Base-by-base conservation (phyloP, 2,888 invertebrate genomes). In the Agrilus mali region DNA sequence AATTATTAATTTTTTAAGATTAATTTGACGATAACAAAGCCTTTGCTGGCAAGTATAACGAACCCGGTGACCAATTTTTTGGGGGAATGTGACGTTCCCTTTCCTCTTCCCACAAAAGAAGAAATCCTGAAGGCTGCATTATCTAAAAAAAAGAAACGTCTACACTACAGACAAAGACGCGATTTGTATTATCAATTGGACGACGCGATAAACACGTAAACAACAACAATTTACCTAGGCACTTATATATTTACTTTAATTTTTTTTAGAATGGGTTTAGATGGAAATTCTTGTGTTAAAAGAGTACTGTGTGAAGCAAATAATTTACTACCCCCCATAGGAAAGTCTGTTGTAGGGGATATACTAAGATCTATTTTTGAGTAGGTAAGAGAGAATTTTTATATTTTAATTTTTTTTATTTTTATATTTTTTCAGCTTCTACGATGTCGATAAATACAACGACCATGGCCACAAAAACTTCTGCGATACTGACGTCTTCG, bases 251-350 rank as follows among this genome's bases (percentile, higher is more conserved):
- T 2, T 6, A 7, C 17, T 41, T 31, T 45, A n/a, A n/a, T 27
- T 45, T 45, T 43, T 73, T 72, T 50, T 60, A 81, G 81, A 40
- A 70, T 71, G 55, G 77, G 77, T 37, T 58, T 79, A n/a, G 73
- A 80, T 50, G 80, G 80, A 1, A 69, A 68, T 27, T 65, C 70
- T 14, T 85, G 85, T 59, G 63, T 83, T 40, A 68, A 80, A 55
- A 71, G 78, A 52, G 75, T 78, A 46, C 73, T 85, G 46, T 85
- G 85, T 56, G 84, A 85, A 56, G 73, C 77, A 5, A 72, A 69
- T 44, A 64, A 66, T 47, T 64, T 74, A 53, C 61, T 80, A 41
- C 72, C 73, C 16, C 68, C 73, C 1, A 72, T 70, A 8, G 80
- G 80, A 31, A 68, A 70, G 51, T 81, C 80, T 2, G 67, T 84